Percentiles rank a stretch among this genome's conserved stretches.
Evolutionary conservation across 2,888 invertebrate species (phyloP).

Genomic region (Argyra leucocephala): DNA sequence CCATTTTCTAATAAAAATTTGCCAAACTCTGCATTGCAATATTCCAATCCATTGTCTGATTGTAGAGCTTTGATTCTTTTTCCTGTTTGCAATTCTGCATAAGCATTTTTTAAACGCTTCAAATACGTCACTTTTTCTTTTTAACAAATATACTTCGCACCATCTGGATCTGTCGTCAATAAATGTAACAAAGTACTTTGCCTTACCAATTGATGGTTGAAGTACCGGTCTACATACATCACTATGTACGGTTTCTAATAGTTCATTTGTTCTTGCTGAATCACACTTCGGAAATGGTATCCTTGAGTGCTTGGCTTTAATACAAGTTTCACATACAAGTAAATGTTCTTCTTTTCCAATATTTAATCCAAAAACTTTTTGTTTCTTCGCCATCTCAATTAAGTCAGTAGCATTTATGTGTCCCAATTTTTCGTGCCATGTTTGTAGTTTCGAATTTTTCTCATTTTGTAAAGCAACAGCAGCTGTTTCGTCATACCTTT

Average conservation of each 20-base stretch:
- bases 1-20: conserved; percentile 11
- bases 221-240: neutral
- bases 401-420: too few species aligned
- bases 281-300: neutral
- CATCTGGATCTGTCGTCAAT: neutral
- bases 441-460: too few species aligned
- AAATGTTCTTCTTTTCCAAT: too few species aligned
- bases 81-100: conserved; percentile 18
- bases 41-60: conserved; percentile 15
- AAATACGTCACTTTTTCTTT: conserved; percentile 21
- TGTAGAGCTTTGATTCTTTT: conserved; percentile 18
- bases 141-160: conserved; percentile 18
- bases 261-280: neutral
- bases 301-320: neutral
- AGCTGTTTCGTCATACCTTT: too few species aligned
- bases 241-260: neutral
- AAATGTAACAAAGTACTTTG: neutral
- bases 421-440: too few species aligned
- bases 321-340: neutral
- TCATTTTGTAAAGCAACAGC: too few species aligned
- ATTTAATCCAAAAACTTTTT: too few species aligned
- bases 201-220: neutral
- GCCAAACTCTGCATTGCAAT: conserved; percentile 9
- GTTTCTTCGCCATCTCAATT: too few species aligned
- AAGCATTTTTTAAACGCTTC: conserved; percentile 19